Evolutionary conservation across 2,797 vertebrate genomes (phyloP), one percentile per base, ranked within the genome.

Genomic region (Poeciliopsis paucimaculata): DNA sequence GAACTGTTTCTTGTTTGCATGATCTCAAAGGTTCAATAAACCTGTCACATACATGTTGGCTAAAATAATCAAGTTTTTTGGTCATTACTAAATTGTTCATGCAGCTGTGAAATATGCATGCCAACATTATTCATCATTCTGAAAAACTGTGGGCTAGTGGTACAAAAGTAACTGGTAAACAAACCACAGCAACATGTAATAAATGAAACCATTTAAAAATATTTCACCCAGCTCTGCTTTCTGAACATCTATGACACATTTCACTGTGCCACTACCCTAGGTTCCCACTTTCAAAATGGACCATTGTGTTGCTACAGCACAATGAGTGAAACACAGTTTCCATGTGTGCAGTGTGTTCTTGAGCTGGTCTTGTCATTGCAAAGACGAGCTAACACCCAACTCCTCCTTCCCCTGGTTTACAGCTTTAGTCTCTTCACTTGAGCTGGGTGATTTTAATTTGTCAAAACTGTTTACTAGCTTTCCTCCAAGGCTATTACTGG

Each of bases 381-480:
- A 84, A 87, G 82, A 41, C 13, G 7, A 77, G 79, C 87, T 11
- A 41, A 78, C 11, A 47, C 75, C 82, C n/a, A 45, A 43, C 79
- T 78, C 84, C 88, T 83, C 75, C 80, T 84, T 86, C 80, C 77
- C 70, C 77, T 64, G 82, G 84, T 89, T 92, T 89, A 82, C 79
- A 85, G 90, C 86, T 90, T 88, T 77, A 82, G 91, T 92, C 86
- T 91, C 87, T 92, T 91, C 90, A 92, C 91, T 93, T 91, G 87
- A 93, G 93, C 91, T 90, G 90, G 93, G 93, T 93, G 92, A 95
- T 96, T 96, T 95, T 96, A 95, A 96, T 96, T 96, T 96, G 94
- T 96, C 95, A 96, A 95, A 96, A 95, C 93, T 96, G 95, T 96
- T 96, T 96, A 95, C 94, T 90, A 94, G 92, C 89, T 89, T 91